A percentile compares a stretch with the other conserved stretches of the same genome.
These are phyloP conservation scores for Lagria hirta DNA, from an alignment of 2,888 invertebrate species.

Conservation along the genomic window DNA sequence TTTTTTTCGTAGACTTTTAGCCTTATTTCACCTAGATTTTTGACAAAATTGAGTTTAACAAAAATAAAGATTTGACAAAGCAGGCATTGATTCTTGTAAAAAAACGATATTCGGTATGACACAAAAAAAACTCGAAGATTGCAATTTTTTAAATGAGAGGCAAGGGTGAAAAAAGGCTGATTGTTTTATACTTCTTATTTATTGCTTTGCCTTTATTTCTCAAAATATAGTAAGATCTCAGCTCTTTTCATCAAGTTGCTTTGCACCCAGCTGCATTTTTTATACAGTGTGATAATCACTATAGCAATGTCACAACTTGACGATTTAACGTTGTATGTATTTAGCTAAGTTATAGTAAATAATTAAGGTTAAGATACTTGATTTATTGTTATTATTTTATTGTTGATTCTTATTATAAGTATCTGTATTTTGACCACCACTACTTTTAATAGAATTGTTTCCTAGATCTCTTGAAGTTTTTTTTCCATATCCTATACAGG, in stretches of 20 bases:
- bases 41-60: no score
- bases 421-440: constrained; percentile 54
- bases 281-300: constrained; percentile 26
- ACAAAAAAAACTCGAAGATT: no score
- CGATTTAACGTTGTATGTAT: constrained; percentile 23
- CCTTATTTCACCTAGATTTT: no score
- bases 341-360: constrained; percentile 24
- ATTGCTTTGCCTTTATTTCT: no score
- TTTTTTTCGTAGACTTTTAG: no score
- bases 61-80: no score
- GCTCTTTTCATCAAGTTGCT: constrained; percentile 31
- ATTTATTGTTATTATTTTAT: constrained; percentile 55
- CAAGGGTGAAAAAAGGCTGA: no score
- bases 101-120: no score
- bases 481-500: constrained; percentile 5
- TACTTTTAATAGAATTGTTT: constrained; percentile 50
- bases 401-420: constrained; percentile 54
- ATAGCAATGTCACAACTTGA: constrained; percentile 11
- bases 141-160: no score
- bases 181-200: no score
- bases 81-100: no score
- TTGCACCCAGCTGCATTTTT: constrained; percentile 34
- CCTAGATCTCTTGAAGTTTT: constrained; percentile 20
- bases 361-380: constrained; percentile 39
- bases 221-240: constrained; percentile 46